phyloP scores from a whole-genome alignment of 2,888 invertebrate genomes.

The Lymantria dispar region DNA sequence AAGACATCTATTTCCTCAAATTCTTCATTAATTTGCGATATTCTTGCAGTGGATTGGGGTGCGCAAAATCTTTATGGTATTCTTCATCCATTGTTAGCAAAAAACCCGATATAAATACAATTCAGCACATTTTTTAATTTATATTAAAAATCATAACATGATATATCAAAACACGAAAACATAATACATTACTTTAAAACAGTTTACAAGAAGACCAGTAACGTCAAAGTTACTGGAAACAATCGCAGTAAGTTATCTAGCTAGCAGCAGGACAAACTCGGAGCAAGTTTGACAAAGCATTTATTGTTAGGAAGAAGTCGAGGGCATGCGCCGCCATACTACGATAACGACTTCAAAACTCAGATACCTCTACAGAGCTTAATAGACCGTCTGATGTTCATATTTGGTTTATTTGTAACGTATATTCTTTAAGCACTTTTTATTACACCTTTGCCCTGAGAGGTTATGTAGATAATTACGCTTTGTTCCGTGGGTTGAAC shows the following conservation, averaged over 20 bases:
- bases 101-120: no score
- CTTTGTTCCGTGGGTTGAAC: no score
- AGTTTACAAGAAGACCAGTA: slow-evolving; percentile 30
- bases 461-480: no score
- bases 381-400: slow-evolving; percentile 7
- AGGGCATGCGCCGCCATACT: slow-evolving; percentile 34
- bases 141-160: background rate
- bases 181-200: slow-evolving; percentile 8
- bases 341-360: slow-evolving; percentile 72
- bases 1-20: no score
- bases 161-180: background rate
- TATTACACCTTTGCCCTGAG: no score
- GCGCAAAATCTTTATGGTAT: no score
- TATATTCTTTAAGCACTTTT: background rate
- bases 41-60: no score
- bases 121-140: background rate
- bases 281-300: slow-evolving; percentile 65
- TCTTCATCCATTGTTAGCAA: no score
- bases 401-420: slow-evolving; percentile 6
- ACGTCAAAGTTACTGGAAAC: slow-evolving; percentile 47
- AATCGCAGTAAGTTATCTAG: slow-evolving; percentile 66
- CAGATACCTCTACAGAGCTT: slow-evolving; percentile 25
- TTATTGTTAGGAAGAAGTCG: slow-evolving; percentile 67
- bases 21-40: no score
- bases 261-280: slow-evolving; percentile 35